Conservation (phyloP, 92 coral and sea anemone genomes). For the Epizoanthus rinbou region DNA sequence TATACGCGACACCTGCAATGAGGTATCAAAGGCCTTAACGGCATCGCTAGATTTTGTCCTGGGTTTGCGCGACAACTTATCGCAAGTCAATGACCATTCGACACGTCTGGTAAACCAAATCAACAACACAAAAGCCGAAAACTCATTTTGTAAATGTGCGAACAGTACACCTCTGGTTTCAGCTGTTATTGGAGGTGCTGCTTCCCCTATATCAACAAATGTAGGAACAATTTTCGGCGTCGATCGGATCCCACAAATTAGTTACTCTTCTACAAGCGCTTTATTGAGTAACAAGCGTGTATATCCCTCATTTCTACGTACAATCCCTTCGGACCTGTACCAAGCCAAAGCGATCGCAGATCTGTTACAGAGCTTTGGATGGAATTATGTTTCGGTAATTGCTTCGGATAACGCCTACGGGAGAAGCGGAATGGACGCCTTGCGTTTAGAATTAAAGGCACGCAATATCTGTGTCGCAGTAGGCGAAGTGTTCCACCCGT, state of each 20-base stretch:
- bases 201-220: conserved; percentile 82
- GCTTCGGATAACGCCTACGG: conserved; percentile 97
- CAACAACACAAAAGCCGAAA: neutral
- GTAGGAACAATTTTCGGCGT: conserved; percentile 80
- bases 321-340: conserved; percentile 96
- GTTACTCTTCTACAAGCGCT: conserved; percentile 96
- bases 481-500: conserved; percentile 73
- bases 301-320: conserved; percentile 86
- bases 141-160: conserved; percentile 54
- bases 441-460: conserved; percentile 72
- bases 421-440: conserved; percentile 89
- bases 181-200: conserved; percentile 96
- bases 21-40: conserved; percentile 66
- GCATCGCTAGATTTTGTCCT: conserved; percentile 83
- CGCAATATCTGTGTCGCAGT: conserved; percentile 79
- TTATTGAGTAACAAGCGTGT: conserved; percentile 75
- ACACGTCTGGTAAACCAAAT: conserved; percentile 6
- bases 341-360: conserved; percentile 96
- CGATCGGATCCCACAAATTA: conserved; percentile 88
- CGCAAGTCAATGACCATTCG: conserved; percentile 3
- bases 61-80: conserved; percentile 32
- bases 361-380: conserved; percentile 70
- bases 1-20: conserved; percentile 94
- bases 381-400: conserved; percentile 92
- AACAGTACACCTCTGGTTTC: conserved; percentile 53